A percentile compares a stretch with the other conserved stretches of the same genome.
These are phyloP conservation scores for Drepana arcuata DNA, from an alignment of 1,140 invertebrate species.

Conservation along the genomic window DNA sequence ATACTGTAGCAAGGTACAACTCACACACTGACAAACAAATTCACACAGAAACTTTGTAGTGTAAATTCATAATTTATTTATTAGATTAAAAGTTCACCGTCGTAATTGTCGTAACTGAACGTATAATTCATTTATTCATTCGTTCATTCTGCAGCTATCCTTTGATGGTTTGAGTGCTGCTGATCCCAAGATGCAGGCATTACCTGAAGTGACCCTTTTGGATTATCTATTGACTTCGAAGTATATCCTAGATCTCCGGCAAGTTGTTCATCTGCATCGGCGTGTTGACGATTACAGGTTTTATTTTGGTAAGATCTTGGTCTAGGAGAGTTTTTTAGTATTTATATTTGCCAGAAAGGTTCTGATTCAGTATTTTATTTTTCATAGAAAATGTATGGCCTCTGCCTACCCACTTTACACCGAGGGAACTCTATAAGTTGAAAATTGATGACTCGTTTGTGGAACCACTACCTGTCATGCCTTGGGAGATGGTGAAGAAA, in stretches of 20 bases:
- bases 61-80: no score
- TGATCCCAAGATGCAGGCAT: conserved; percentile 49
- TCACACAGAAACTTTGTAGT: no score
- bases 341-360: background rate
- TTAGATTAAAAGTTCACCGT: no score
- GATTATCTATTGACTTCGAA: conserved; percentile 53
- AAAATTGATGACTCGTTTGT: conserved; percentile 61
- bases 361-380: background rate
- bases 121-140: no score
- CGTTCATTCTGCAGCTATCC: conserved; percentile 31
- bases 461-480: conserved; percentile 57
- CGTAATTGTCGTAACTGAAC: no score
- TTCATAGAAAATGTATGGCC: conserved; percentile 53
- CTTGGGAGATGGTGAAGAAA: conserved; percentile 50
- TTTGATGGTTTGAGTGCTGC: conserved; percentile 45
- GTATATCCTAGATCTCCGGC: conserved; percentile 46
- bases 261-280: conserved; percentile 36
- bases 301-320: conserved; percentile 47
- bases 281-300: conserved; percentile 56
- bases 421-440: conserved; percentile 47
- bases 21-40: no score
- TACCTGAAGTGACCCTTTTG: conserved; percentile 55
- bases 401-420: conserved; percentile 51
- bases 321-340: background rate
- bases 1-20: no score